Evolutionary conservation across 2,797 vertebrate genomes (phyloP), one percentile per base, ranked within the genome.

Genomic region (Eutrigla gurnardus): DNA sequence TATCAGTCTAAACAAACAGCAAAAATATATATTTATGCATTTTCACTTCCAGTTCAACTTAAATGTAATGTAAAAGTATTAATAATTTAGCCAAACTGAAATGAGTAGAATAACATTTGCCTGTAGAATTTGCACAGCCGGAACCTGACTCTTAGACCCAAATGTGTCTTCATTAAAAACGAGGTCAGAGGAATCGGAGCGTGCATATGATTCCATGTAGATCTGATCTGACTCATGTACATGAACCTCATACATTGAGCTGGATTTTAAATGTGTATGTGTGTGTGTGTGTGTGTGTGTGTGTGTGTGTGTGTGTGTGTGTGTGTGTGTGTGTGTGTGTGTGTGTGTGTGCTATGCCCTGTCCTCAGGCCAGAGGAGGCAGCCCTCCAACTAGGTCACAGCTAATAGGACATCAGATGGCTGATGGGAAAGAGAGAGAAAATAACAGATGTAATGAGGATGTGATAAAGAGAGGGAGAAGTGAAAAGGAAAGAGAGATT

Each of bases 301-400:
- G 50, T 40, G 46, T 61, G 63, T 65, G 66, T 66, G 40, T 63
- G 45, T 54, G 32, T 39, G 55, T 75, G 68, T 63, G 58, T 59
- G 37, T 47, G 54, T 65, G 50, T 40, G 46, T 61, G 63, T 65
- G 66, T 66, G 40, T 62, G 45, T 54, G 32, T 37, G 55, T 75
- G 68, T 63, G 58, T 59, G 37, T 47, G 54, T 58, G 35, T 63
- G 69, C 70, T 71, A 64, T 82, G 58, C 82, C 2, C 39, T 42
- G 58, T 60, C 91, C 83, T 80, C 47, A 43, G 86, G 90, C 81
- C 77, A 85, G 66, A 72, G 77, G 77, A 85, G 78, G 82, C 82
- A 73, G 72, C 70, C 69, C 53, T 84, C 81, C 83, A 91, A 87
- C 78, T 92, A 86, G 91, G 91, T 91, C 90, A 90, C 37, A 18